A percentile compares a stretch with the other conserved stretches of the same genome.
phyloP scores from a whole-genome alignment of 2,797 vertebrate species.

The Phoeniculus purpureus region DNA sequence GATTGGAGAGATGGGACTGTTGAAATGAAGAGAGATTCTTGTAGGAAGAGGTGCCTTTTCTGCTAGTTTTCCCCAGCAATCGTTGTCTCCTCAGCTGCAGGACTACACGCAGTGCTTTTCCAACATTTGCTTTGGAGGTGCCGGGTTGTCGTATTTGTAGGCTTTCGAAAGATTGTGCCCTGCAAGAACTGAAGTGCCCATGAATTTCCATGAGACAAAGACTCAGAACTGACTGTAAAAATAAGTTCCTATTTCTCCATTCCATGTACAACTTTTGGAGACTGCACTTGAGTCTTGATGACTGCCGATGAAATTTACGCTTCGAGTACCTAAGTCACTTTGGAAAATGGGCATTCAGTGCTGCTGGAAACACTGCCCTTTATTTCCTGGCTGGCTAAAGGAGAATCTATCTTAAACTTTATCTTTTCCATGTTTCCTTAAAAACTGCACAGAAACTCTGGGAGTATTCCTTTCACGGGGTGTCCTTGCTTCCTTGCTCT shows the following conservation, averaged over 20 bases:
- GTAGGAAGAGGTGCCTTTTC: background rate
- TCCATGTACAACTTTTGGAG: background rate
- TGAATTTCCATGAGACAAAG: background rate
- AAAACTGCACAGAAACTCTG: background rate
- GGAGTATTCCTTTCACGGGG: background rate
- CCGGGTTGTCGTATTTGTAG: background rate
- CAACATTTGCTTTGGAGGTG: background rate
- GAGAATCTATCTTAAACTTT: background rate
- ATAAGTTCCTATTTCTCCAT: background rate
- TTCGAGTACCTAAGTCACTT: background rate
- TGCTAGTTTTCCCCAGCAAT: background rate
- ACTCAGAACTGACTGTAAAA: background rate
- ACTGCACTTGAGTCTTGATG: background rate
- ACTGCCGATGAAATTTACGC: background rate
- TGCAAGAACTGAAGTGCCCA: background rate
- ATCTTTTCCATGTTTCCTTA: background rate
- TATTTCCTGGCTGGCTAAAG: conserved; percentile 12
- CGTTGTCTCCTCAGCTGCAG: background rate
- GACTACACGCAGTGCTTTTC: background rate
- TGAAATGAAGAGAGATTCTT: background rate
- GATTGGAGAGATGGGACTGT: background rate
- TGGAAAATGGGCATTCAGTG: background rate
- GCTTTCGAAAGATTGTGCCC: background rate
- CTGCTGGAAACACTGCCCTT: background rate
- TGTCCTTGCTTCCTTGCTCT: conserved; percentile 49